A percentile compares a stretch with the other conserved stretches of the same genome.
Conservation (phyloP, 2,888 invertebrate species). For the Metacarcinus magister region DNA sequence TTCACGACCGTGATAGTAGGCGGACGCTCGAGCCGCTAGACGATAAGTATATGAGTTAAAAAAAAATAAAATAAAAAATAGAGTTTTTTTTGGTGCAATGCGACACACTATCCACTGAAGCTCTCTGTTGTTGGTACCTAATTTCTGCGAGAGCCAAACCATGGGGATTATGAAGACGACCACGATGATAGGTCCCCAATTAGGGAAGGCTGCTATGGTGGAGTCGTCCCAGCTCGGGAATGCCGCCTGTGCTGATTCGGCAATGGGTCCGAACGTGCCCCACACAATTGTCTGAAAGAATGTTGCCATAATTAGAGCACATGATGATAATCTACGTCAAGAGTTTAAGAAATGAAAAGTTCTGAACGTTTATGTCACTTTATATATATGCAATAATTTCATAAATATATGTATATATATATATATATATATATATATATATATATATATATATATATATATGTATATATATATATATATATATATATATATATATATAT, state of each 20-base stretch:
- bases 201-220: slow-evolving; percentile 78
- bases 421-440: too few relatives aligned
- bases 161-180: slow-evolving; percentile 80
- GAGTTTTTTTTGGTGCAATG: too few relatives aligned
- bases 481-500: too few relatives aligned
- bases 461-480: too few relatives aligned
- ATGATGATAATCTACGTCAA: not conserved
- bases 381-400: too few relatives aligned
- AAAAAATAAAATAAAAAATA: not conserved
- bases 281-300: slow-evolving; percentile 77
- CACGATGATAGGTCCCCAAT: slow-evolving; percentile 73
- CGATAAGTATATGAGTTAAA: not conserved
- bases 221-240: slow-evolving; percentile 76
- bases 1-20: not conserved
- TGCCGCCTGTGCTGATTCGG: slow-evolving; percentile 74
- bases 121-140: slow-evolving; percentile 14
- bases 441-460: too few relatives aligned
- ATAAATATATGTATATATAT: too few relatives aligned
- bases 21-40: not conserved
- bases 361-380: too few relatives aligned
- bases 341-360: too few relatives aligned
- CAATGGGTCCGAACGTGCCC: slow-evolving; percentile 81
- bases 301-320: not conserved
- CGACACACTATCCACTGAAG: not conserved
- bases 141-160: slow-evolving; percentile 76